phyloP scores from a whole-genome alignment of 2,888 invertebrate genomes.

The Pharmacophagus antenor region DNA sequence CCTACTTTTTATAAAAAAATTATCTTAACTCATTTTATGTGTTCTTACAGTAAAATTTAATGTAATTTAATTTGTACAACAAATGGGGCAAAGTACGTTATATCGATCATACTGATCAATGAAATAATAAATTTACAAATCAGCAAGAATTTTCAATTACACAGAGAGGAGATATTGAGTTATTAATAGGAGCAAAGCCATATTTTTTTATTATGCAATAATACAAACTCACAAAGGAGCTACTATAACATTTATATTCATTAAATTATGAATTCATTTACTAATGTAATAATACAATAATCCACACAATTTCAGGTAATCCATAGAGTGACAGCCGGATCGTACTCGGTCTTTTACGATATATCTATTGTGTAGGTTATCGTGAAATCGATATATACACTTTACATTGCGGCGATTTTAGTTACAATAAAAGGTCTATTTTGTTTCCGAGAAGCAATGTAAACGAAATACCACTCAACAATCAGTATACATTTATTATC shows the following conservation, averaged over 20 bases:
- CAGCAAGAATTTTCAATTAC: no score
- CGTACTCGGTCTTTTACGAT: conserved; percentile 31
- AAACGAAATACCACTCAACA: conserved; percentile 39
- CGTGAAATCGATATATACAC: conserved; percentile 2
- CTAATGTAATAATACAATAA: conserved; percentile 38
- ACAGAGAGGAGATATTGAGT: no score
- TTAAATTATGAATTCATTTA: conserved; percentile 28
- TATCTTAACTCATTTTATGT: no score
- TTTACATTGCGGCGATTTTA: conserved; percentile 31
- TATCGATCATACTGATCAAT: neutral
- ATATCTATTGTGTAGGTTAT: conserved; percentile 17
- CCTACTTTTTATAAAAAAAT: no score
- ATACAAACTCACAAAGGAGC: neutral
- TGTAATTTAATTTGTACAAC: no score
- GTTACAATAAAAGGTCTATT: conserved; percentile 5
- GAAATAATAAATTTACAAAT: no score
- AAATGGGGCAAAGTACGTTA: no score
- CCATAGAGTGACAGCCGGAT: conserved; percentile 41
- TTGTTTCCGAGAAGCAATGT: conserved; percentile 41
- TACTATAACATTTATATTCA: conserved; percentile 22
- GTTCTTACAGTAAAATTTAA: no score
- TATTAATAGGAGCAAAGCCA: no score
- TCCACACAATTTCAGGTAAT: conserved; percentile 45
- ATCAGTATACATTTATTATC: conserved; percentile 43
- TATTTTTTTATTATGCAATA: neutral